Evolutionary conservation across 2,888 invertebrate species (phyloP), one percentile per base, ranked within the genome.

Genomic region (Mesochorus sp.): DNA sequence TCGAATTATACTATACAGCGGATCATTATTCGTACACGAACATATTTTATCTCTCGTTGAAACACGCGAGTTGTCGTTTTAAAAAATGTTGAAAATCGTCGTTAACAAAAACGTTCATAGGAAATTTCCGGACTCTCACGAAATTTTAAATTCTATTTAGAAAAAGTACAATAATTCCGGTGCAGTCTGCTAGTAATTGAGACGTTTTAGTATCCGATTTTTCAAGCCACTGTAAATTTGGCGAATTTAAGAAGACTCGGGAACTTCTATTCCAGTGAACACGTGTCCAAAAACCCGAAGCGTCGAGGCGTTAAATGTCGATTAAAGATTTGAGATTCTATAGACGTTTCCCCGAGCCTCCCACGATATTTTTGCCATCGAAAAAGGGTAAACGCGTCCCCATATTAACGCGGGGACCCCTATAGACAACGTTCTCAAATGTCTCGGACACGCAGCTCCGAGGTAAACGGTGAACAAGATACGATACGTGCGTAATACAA

Each of bases 341-440:
- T n/a, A 78, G 59, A 74, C 78, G 31, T 34, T 34, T 21, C 31
- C 47, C n/a, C 47, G 26, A 57, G 14, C 64, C 74, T 78, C 64
- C 51, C 67, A 62, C 72, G 59, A 55, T 61, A 62, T 57, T 57
- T 64, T 70, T 42, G 24, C 70, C 19, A 31, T 8, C 19, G 57
- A 24, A 39, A 55, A 67, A 75, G 49, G 49, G 49, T 42, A 26
- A 21, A 10, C 21, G 34, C 34, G 47, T 12, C 26, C 12, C 6
- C 2, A 17, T 67, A 3, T 1, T 34, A 67, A 47, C 61, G 12
- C n/a, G n/a, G 59, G 49, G 44, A 28, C 76, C 61, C 76, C 31
- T 66, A 39, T 47, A 28, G 4, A 34, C 37, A 6, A 64, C 71
- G 76, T 76, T 82, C 82, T 83, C 80, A 64, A 72, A 79, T 82